Base-by-base conservation (phyloP, 2,113 vertebrate species). In the Typhlomys cinereus region DNA sequence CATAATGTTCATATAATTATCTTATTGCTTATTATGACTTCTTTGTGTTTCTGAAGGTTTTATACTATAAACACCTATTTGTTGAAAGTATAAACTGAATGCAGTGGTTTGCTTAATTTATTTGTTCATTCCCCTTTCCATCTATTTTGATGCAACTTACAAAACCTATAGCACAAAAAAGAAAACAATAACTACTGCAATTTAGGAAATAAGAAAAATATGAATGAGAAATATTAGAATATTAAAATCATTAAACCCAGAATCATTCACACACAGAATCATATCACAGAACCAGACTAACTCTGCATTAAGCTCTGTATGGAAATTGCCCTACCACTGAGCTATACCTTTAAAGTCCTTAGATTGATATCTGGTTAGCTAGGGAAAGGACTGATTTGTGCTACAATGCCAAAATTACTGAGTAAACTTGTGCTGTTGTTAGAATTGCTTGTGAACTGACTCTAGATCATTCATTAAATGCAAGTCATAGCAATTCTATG, bases 101-200 rank as follows among this genome's bases (percentile, higher is more conserved):
- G 27, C 79, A 80, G 50, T 73, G 36, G 10, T 64, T 84, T 83
- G 25, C 44, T 87, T 52, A 64, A 54, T 21, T 89, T 90, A 59
- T 81, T 89, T 83, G 52, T 85, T 78, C 86, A 57, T 89, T 76
- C 27, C 44, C 29, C 87, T 34, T 36, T 61, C 39, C 50, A 73
- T 88, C 80, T 69, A 57, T 66, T 94, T 54, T 61, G 36, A 73
- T 62, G 6, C 70, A 89, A 91, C 6, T 71, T 94, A 84, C 17
- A 93, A 50, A 89, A 82, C 52, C 17, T 39, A 82, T 2, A 82
- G 3, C 34, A 73, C 15, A 44, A 66, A 91, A 92, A 80, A 50
- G 85, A 83, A 73, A 85, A 78, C 21, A 85, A 21, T 83, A 96
- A 85, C 27, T 91, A 64, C 94, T 74, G 41, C 54, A 75, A 84